Evolutionary conservation across 2,113 vertebrate species (phyloP), one percentile per base, ranked within the genome.

Genomic region (Myotis yumanensis): DNA sequence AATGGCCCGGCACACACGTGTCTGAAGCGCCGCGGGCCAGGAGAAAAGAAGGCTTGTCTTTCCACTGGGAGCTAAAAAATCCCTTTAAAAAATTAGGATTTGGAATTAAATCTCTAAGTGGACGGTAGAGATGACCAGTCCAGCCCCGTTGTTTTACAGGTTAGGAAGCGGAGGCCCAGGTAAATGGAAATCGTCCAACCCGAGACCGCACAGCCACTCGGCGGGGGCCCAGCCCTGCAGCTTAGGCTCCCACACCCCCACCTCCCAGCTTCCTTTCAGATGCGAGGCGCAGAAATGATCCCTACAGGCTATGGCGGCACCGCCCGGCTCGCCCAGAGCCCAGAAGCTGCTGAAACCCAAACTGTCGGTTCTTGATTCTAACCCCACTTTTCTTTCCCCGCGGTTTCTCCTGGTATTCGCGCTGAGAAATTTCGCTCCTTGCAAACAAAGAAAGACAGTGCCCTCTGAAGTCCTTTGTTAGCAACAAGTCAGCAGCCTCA

Each of bases 361-460:
- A 43, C 37, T 11, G 51, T 57, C 1, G 5, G 79, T 80, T 59
- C 62, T 76, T 79, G 14, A 35, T 66, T 72, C 48, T 25, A 71
- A 75, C n/a, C 59, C 48, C 62, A 30, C 40, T 71, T 40, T 46
- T 5, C 32, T 73, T 62, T 51, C 66, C 54, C 7, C 35, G 32
- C 23, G 20, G 30, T 59, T 54, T 71, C 59, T n/a, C 18, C 59
- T 20, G 20, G 20, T 62, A 8, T 71, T 71, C 4, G 17, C 6
- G 2, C 59, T 90, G 15, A 59, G 95, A 96, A 84, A 91, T 66
- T 91, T 82, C 1, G 0, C 94, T 97, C 43, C 71, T 97, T 86
- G 43, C 82, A 96, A 25, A 16, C 43, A 92, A 93, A 86, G 92
- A 89, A 73, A 92, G 73, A 97, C 91, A 97, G 93, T 89, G 71